Evolutionary conservation across 1,140 invertebrate species (phyloP).

Genomic region (Ephestia elutella): DNA sequence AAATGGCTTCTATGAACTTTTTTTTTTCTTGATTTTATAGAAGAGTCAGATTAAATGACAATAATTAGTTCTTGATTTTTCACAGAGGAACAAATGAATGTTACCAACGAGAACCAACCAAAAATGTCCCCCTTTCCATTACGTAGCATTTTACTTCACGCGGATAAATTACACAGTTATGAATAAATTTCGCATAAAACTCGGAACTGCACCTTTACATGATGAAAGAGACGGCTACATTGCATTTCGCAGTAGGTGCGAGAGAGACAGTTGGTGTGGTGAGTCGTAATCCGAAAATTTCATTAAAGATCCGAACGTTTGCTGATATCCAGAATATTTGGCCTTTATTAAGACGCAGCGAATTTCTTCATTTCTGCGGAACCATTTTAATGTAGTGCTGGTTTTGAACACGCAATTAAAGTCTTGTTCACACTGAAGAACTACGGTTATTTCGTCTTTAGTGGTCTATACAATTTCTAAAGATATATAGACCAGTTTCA

Average conservation of each 20-base stretch:
- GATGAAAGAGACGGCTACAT: constrained; percentile 44
- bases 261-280: constrained; percentile 33
- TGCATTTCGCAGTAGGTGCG: constrained; percentile 12
- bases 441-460: too few species aligned
- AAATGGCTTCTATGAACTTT: too few species aligned
- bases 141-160: constrained; percentile 58
- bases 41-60: too few species aligned
- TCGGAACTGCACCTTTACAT: constrained; percentile 61
- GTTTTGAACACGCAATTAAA: too few species aligned
- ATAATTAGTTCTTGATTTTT: too few species aligned
- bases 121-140: constrained; percentile 50
- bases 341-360: constrained; percentile 58
- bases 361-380: constrained; percentile 54
- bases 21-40: too few species aligned
- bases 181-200: constrained; percentile 74
- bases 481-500: too few species aligned
- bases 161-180: constrained; percentile 71
- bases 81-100: neutral
- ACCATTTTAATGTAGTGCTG: constrained; percentile 52
- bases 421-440: too few species aligned
- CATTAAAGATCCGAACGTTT: constrained; percentile 68
- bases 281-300: constrained; percentile 71
- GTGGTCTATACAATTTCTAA: too few species aligned
- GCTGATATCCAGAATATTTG: constrained; percentile 68
- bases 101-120: neutral